Conservation (phyloP, 1,140 invertebrate genomes). For the Nasonia longicornis region DNA sequence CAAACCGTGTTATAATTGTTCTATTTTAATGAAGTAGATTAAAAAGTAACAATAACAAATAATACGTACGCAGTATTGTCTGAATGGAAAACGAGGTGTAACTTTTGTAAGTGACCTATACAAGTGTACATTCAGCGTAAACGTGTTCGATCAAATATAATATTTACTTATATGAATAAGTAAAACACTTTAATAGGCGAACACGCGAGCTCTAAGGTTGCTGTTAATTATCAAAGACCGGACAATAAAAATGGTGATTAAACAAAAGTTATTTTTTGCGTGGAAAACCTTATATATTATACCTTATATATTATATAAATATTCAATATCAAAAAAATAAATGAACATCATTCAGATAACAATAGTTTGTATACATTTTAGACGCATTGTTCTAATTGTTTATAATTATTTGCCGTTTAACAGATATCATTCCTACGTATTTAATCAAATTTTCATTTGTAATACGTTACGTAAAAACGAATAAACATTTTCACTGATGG, state of each 20-base stretch:
- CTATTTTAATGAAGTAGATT: not conserved
- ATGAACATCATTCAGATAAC: too few species aligned
- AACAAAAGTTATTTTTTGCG: not conserved
- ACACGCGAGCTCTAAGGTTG: not conserved
- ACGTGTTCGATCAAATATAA: slow-evolving; percentile 47
- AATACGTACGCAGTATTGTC: slow-evolving; percentile 28
- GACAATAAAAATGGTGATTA: not conserved
- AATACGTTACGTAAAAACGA: too few species aligned
- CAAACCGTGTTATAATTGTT: not conserved
- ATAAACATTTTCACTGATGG: too few species aligned
- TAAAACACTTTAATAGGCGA: not conserved
- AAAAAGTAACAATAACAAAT: slow-evolving; percentile 19
- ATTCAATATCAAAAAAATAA: too few species aligned
- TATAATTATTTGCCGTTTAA: too few species aligned
- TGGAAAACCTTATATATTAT: not conserved
- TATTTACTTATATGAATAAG: slow-evolving; percentile 23
- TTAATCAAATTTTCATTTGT: too few species aligned
- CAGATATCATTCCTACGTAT: too few species aligned
- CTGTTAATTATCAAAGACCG: not conserved
- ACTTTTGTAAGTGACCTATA: slow-evolving; percentile 47
- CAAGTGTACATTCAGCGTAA: slow-evolving; percentile 45
- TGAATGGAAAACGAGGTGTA: slow-evolving; percentile 41
- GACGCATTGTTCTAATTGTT: too few species aligned
- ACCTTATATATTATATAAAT: not conserved
- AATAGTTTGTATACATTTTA: too few species aligned